Evolutionary conservation across 2,888 invertebrate genomes (phyloP).

Genomic region (Sarcophaga caerulescens): DNA sequence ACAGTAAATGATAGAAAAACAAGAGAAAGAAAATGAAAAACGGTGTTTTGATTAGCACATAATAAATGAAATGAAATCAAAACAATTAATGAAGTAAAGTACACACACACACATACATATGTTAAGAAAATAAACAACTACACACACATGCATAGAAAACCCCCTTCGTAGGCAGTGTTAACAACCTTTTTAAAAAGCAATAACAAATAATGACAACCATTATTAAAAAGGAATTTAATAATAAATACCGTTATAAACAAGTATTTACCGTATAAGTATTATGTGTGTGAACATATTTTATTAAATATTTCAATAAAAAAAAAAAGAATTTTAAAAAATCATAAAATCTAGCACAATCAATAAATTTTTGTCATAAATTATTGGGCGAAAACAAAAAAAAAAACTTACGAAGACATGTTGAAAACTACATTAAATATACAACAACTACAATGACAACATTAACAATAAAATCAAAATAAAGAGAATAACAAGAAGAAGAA

Average conservation of each 20-base stretch:
- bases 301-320: constrained; percentile 16
- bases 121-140: background rate
- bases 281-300: no score
- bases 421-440: background rate
- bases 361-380: constrained; percentile 28
- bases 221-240: no score
- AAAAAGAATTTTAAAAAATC: constrained; percentile 29
- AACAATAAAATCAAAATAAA: background rate
- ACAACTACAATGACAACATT: background rate
- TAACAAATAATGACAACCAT: no score
- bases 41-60: background rate
- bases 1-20: background rate
- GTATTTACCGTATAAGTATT: no score
- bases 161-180: no score
- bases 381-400: background rate
- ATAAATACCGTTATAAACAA: no score
- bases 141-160: background rate
- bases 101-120: background rate
- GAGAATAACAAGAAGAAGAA: background rate
- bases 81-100: background rate
- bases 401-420: background rate
- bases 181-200: no score
- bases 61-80: background rate
- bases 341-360: constrained; percentile 3
- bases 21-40: background rate